These are phyloP conservation scores for Lagria hirta DNA, from an alignment of 2,888 invertebrate genomes.

Conservation along the genomic window DNA sequence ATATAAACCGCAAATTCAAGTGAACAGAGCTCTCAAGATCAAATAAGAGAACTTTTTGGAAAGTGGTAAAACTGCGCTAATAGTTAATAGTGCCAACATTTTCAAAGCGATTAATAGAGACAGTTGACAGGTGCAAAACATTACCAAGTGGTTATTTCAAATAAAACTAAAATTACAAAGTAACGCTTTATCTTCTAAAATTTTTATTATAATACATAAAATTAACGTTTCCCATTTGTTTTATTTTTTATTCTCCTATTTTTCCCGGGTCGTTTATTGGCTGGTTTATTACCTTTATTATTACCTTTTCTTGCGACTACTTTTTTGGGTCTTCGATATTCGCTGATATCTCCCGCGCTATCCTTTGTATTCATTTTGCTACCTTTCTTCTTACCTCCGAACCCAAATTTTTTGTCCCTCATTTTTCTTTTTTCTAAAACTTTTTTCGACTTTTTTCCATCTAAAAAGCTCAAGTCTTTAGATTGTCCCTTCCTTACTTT, in stretches of 20 bases:
- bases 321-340: constrained; percentile 52
- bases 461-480: constrained; percentile 77
- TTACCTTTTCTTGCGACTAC: constrained; percentile 35
- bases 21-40: no score
- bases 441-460: constrained; percentile 57
- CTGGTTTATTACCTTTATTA: constrained; percentile 28
- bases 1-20: no score
- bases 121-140: no score
- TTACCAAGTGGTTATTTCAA: no score
- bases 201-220: constrained; percentile 2
- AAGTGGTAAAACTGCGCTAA: no score
- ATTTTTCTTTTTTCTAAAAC: constrained; percentile 60
- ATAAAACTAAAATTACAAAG: no score
- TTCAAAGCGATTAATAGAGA: no score
- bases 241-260: constrained; percentile 55
- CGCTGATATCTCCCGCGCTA: constrained; percentile 70
- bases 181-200: no score
- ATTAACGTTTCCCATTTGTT: constrained; percentile 38
- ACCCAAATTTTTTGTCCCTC: constrained; percentile 88
- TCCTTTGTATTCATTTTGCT: constrained; percentile 83
- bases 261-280: constrained; percentile 53
- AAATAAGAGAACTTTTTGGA: no score
- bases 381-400: constrained; percentile 93
- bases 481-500: constrained; percentile 82
- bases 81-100: no score